Percentiles rank a stretch among this genome's conserved stretches.
Conservation (phyloP, 2,797 vertebrate species). For the Xenopus petersii region DNA sequence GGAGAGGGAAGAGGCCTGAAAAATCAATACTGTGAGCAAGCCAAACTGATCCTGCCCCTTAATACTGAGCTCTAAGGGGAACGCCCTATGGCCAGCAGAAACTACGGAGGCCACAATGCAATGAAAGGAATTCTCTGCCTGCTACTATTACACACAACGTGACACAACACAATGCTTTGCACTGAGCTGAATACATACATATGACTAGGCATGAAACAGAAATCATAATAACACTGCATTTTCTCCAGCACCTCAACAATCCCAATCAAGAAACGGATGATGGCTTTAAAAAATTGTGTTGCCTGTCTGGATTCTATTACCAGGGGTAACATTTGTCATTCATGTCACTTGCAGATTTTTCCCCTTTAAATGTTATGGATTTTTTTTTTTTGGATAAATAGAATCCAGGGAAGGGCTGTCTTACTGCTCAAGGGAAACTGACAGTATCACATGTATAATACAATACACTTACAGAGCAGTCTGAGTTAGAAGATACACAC, state of each 20-base stretch:
- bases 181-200: too few relatives aligned
- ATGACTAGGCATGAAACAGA: too few relatives aligned
- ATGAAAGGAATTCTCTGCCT: background rate
- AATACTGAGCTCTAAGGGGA: conserved; percentile 20
- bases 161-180: too few relatives aligned
- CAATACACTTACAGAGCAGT: too few relatives aligned
- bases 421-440: too few relatives aligned
- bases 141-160: background rate
- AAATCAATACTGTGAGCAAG: conserved; percentile 30
- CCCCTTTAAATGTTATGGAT: background rate
- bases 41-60: conserved; percentile 21
- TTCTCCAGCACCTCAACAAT: too few relatives aligned
- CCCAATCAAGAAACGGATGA: background rate
- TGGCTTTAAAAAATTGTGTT: background rate
- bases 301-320: background rate
- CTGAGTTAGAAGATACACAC: too few relatives aligned
- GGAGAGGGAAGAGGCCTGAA: background rate
- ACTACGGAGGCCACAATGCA: conserved; percentile 34
- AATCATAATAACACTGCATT: too few relatives aligned
- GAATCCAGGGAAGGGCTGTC: too few relatives aligned
- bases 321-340: background rate
- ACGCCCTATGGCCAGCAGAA: conserved; percentile 28
- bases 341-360: background rate
- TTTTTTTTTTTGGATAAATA: too few relatives aligned
- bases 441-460: too few relatives aligned